Evolutionary conservation across 1,140 invertebrate genomes (phyloP), one percentile per base, ranked within the genome.

Genomic region (Nymphalis io): DNA sequence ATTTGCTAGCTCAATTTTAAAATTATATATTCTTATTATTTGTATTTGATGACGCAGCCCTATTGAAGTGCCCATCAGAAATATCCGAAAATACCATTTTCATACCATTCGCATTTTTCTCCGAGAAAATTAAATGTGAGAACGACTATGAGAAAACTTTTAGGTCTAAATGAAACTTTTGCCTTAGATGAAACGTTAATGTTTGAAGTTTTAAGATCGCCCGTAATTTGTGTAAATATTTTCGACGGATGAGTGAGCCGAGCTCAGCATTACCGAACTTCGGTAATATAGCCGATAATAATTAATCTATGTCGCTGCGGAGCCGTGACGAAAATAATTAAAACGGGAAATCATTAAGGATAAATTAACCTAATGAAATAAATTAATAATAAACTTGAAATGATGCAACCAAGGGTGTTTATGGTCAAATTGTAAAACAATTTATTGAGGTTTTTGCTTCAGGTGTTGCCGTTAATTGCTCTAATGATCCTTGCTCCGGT

Each of bases 201-300:
- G 60, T 20, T 15, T 63, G 3, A 63, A 63, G 46, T 63, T 63
- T 63, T 15, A 51, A 23, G 16, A 51, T 63, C 20, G 60, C 46
- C 15, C 6, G 46, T 62, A 62, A 62, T 62, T 63, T 53, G 46
- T 48, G 40, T 53, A 63, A 63, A 63, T 63, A 63, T 63, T 63
- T 63, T 48, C 20, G 12, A 53, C 18, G 39, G 16, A 42, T 16
- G 18, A 63, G 42, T 38, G 46, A 51, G 18, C 42, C 15, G 20
- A 46, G 46, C 23, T 23, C 8, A 13, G 18, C 38, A 33, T 48
- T 18, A 38, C 1, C 42, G 16, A 53, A 63, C 44, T 63, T 63
- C 12, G 46, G 18, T 39, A 63, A 63, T 63, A 55, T 55, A 6
- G 51, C 12, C 46, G 60, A 63, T 63, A 51, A 63, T 46, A 63